Evolutionary conservation across 2,888 invertebrate genomes (phyloP).

Genomic region (Drosophila mimetica): DNA sequence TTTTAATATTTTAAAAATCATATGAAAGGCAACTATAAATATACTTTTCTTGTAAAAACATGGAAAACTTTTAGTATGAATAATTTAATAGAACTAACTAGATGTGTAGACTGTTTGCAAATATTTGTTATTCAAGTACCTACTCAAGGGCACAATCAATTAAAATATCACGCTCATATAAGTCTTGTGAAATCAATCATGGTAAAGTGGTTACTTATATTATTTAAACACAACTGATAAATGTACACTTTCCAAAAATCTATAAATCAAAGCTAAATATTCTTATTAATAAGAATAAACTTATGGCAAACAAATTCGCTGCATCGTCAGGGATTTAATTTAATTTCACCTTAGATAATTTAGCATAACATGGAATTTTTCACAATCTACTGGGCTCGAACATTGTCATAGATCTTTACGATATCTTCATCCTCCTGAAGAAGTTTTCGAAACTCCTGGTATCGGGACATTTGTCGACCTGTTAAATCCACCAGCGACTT

Average conservation of each 20-base stretch:
- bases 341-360: background rate
- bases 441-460: slow-evolving; percentile 52
- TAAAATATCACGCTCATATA: background rate
- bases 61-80: background rate
- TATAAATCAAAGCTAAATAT: background rate
- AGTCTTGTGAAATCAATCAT: background rate
- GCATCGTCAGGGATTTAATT: background rate
- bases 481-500: slow-evolving; percentile 39
- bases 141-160: background rate
- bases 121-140: background rate
- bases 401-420: slow-evolving; percentile 72
- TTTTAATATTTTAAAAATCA: background rate
- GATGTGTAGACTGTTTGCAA: background rate
- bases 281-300: too few species aligned
- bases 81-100: background rate
- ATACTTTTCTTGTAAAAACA: background rate
- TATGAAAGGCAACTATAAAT: too few species aligned
- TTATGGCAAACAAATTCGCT: too few species aligned
- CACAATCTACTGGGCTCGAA: slow-evolving; percentile 24
- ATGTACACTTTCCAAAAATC: background rate
- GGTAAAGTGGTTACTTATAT: too few species aligned
- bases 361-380: background rate
- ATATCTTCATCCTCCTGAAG: slow-evolving; percentile 56
- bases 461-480: slow-evolving; percentile 35
- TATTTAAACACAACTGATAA: background rate